Base-by-base conservation (phyloP, 2,797 vertebrate species). In the Todus mexicanus region DNA sequence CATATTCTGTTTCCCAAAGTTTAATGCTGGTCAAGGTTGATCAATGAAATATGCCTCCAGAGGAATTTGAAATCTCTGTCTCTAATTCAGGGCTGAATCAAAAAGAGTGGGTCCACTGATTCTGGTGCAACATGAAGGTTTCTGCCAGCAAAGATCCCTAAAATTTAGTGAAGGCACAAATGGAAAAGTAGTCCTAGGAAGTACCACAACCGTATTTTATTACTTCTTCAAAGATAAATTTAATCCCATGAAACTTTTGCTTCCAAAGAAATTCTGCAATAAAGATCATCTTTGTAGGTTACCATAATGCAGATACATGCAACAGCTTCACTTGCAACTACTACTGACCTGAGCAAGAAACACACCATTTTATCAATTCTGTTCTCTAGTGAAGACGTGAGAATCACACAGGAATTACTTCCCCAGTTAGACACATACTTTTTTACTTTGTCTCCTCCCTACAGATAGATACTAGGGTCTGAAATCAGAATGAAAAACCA, bases 401-500 rank as follows among this genome's bases (percentile, higher is more conserved):
- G 64, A 90, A 25, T 84, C 37, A 60, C 47, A 63, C 8, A 83
- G 51, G 63, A 91, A 94, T 75, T 79, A 68, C 75, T 33, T 76
- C 15, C 42, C 61, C 13, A 68, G 38, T n/a, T 26, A 72, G 76
- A 80, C 27, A 69, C 6, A 50, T 15, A 15, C 31, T 68, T 27
- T 23, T 2, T 22, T 18, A 29, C 56, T 26, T 35, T 23, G 12
- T 33, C 37, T 57, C 23, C 47, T 29, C 17, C 7, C 45, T 22
- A 13, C 3, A 42, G 26, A 88, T 51, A 87, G 33, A 79, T 43
- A 78, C 27, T 68, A 75, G 68, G 35, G 31, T 38, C 42, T 82
- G 71, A 95, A 96, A 95, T 65, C 84, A 87, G 63, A 81, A 93
- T 68, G 79, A 87, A 92, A 54, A 84, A 9, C 38, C 51, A 80